A percentile compares a stretch with the other conserved stretches of the same genome.
These are phyloP conservation scores for Ophioderma brevispina DNA, from an alignment of 35 echinoderm and acorn worm genomes.

Conservation along the genomic window DNA sequence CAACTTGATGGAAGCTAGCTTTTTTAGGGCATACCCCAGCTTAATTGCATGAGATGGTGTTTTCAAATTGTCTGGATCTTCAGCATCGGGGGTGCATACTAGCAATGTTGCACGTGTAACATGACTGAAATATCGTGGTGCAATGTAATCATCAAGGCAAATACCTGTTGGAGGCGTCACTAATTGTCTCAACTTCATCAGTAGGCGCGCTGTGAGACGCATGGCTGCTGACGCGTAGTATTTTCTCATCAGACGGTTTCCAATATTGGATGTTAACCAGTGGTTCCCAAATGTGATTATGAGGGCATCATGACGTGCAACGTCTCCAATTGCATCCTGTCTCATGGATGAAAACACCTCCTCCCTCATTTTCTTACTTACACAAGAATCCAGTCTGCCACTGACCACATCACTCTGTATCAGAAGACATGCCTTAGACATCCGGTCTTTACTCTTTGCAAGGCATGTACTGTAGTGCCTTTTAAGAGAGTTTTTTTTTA, in stretches of 20 bases:
- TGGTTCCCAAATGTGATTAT: neutral
- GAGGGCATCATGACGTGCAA: neutral
- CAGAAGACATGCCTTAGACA: no score
- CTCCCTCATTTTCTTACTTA: neutral
- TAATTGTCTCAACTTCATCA: neutral
- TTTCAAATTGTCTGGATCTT: neutral
- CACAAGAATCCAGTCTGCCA: neutral
- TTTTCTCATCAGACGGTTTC: neutral
- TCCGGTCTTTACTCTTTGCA: no score
- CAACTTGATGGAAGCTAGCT: neutral
- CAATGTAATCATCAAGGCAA: neutral
- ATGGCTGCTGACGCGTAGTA: neutral
- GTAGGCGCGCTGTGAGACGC: neutral
- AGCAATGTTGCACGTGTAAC: neutral
- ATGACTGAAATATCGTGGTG: neutral
- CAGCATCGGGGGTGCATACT: neutral
- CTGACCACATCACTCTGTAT: neutral
- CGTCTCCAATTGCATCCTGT: neutral
- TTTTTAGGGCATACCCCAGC: neutral
- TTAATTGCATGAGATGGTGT: neutral
- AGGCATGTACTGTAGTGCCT: no score
- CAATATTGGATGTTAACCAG: neutral
- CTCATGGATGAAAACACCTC: neutral
- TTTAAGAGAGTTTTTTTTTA: no score
- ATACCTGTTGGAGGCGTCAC: neutral